Percentiles rank a stretch among this genome's conserved stretches.
These are phyloP conservation scores for Dryococelus australis DNA, from an alignment of 2,888 invertebrate genomes.

Conservation along the genomic window DNA sequence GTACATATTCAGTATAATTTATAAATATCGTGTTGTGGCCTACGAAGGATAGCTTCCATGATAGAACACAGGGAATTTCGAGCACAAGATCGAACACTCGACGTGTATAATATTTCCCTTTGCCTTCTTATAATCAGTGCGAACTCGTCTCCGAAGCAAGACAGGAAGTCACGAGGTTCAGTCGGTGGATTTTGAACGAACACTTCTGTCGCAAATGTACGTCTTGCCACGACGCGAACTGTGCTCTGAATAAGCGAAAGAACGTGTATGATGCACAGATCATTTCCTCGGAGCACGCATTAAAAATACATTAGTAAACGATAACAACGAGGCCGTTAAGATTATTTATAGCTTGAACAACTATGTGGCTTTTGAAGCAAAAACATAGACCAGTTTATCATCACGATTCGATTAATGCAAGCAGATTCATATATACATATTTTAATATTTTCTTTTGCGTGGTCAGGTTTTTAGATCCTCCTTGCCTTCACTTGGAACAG, in stretches of 20 bases:
- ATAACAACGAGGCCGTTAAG: background rate
- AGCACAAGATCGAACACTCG: too few relatives aligned
- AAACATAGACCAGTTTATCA: background rate
- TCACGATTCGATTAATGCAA: background rate
- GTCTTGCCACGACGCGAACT: background rate
- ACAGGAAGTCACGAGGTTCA: too few relatives aligned
- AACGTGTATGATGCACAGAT: background rate
- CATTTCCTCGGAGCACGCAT: background rate
- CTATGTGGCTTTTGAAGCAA: background rate
- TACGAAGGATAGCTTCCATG: too few relatives aligned
- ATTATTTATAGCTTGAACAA: conserved; percentile 45
- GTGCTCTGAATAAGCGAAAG: background rate
- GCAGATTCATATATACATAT: background rate
- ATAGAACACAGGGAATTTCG: too few relatives aligned
- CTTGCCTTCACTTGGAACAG: too few relatives aligned
- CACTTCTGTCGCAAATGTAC: too few relatives aligned
- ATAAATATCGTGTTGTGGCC: too few relatives aligned
- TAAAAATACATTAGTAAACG: background rate
- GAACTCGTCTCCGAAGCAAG: too few relatives aligned
- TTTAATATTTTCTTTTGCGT: background rate
- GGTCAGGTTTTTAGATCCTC: background rate
- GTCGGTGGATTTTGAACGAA: too few relatives aligned
- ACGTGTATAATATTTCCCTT: too few relatives aligned
- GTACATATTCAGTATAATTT: too few relatives aligned
- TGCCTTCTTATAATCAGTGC: too few relatives aligned